phyloP scores from a whole-genome alignment of 2,113 vertebrate species.

The Lipophrys pholis region DNA sequence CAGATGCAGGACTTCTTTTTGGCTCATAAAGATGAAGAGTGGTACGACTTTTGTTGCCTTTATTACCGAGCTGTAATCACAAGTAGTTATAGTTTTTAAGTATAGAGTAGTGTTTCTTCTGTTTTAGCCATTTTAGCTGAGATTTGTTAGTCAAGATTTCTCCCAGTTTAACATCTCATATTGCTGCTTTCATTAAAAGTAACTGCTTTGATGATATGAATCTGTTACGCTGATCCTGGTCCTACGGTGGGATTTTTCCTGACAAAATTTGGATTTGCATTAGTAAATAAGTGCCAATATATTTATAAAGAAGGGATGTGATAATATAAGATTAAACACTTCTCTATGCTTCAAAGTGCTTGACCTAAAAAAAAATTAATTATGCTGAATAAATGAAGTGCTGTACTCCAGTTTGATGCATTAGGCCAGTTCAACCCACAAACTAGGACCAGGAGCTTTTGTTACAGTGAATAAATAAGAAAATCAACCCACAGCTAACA shows the following conservation, averaged over 20 bases:
- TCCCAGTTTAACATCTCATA: neutral
- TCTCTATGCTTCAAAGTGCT: neutral
- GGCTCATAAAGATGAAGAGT: constrained; percentile 95
- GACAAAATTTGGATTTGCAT: neutral
- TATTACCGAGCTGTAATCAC: neutral
- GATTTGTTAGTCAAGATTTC: neutral
- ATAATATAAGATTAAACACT: neutral
- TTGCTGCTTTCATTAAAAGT: neutral
- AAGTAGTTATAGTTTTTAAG: constrained; percentile 1
- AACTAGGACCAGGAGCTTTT: constrained; percentile 23
- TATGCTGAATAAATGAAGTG: neutral
- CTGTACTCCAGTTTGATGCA: too few relatives aligned
- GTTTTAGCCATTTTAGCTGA: neutral
- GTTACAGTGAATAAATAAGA: constrained; percentile 13
- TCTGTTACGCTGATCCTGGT: constrained; percentile 19
- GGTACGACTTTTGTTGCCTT: constrained; percentile 82
- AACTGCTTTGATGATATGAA: constrained; percentile 1
- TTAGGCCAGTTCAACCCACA: neutral
- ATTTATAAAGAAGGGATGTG: neutral
- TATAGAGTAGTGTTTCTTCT: neutral
- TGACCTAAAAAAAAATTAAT: neutral
- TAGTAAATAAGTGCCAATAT: neutral
- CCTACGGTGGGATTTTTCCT: constrained; percentile 10
- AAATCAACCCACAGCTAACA: constrained; percentile 48
- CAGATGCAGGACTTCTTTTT: constrained; percentile 98